Evolutionary conservation across 2,888 invertebrate species (phyloP).

Genomic region (Stenoptilia bipunctidactyla): DNA sequence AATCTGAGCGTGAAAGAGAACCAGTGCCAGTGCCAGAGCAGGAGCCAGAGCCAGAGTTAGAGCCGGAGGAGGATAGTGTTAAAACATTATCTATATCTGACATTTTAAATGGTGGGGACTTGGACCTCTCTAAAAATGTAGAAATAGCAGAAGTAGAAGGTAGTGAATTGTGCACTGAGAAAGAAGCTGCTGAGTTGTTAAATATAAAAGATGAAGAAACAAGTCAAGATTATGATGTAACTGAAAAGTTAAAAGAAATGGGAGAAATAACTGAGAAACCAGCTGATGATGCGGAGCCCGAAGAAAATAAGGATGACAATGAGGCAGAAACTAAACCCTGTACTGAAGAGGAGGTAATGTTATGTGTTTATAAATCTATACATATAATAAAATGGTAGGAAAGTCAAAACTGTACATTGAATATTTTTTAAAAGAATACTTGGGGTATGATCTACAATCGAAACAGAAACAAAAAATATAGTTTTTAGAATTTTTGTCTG

Average conservation of each 20-base stretch:
- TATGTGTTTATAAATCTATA: no score
- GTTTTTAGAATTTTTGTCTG: no score
- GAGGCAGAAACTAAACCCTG: conserved; percentile 35
- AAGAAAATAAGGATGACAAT: conserved; percentile 41
- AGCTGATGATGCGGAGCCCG: conserved; percentile 31
- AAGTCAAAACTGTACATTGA: no score
- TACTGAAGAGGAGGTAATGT: no score
- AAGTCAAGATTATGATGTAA: conserved; percentile 70
- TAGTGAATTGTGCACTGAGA: conserved; percentile 54
- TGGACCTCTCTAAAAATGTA: conserved; percentile 59
- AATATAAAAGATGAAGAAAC: conserved; percentile 52
- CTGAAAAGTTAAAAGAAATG: conserved; percentile 75
- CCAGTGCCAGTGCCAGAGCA: conserved; percentile 10
- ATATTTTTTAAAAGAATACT: no score
- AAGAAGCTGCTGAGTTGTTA: conserved; percentile 47
- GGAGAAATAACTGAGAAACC: conserved; percentile 66
- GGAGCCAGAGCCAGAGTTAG: background rate
- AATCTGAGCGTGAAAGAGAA: conserved; percentile 17
- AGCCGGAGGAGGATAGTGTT: conserved; percentile 25
- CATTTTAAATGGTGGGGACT: conserved; percentile 57
- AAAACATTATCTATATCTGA: conserved; percentile 64
- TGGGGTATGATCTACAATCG: no score
- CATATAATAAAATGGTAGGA: no score
- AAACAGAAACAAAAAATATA: no score
- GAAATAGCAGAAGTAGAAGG: conserved; percentile 60